Conservation (phyloP, 37 sponge, comb jelly and placozoan species). For the Beroe ovata region DNA sequence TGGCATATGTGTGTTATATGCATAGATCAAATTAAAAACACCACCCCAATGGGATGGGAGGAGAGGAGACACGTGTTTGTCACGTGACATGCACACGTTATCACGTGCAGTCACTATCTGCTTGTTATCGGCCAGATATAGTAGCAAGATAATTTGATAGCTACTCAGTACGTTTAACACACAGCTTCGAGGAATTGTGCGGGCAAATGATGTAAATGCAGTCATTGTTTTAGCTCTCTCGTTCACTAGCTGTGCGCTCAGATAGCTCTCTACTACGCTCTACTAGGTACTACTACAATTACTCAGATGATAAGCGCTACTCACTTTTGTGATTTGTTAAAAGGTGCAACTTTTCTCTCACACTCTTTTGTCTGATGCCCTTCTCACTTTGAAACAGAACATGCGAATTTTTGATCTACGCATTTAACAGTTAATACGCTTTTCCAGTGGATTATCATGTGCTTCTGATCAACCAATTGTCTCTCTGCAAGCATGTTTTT, state of each 20-base stretch:
- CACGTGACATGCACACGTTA: not conserved
- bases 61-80: not conserved
- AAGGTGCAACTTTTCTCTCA: not conserved
- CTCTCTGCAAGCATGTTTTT: not conserved
- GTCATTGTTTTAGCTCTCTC: not conserved
- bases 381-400: slow-evolving; percentile 23
- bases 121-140: slow-evolving; percentile 57
- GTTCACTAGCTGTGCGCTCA: not conserved
- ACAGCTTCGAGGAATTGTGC: slow-evolving; percentile 30
- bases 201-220: slow-evolving; percentile 29
- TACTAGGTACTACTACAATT: not conserved
- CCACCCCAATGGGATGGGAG: not conserved
- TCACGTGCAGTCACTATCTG: not conserved
- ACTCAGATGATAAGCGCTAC: no score
- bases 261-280: no score
- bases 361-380: slow-evolving; percentile 12
- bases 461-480: not conserved
- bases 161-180: not conserved
- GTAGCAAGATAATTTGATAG: slow-evolving; percentile 58
- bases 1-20: slow-evolving; percentile 6
- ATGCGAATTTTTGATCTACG: slow-evolving; percentile 40
- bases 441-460: not conserved
- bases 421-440: not conserved
- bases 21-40: slow-evolving; percentile 35
- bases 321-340: no score